phyloP scores from a whole-genome alignment of 1,140 invertebrate genomes.

The Drosophila aff. region DNA sequence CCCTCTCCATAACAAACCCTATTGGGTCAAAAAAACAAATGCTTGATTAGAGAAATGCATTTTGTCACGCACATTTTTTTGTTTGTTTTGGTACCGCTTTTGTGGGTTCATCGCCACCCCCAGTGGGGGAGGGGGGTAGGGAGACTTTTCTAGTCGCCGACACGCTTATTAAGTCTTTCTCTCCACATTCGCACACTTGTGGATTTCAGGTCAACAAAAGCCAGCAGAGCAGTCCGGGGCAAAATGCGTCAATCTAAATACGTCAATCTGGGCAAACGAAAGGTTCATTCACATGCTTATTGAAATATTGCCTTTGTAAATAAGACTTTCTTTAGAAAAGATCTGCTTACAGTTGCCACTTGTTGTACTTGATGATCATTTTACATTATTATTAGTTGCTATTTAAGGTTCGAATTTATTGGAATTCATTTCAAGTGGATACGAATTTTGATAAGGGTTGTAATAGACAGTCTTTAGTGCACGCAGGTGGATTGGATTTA shows the following conservation, averaged over 20 bases:
- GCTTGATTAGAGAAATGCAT: slow-evolving; percentile 66
- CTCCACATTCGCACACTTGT: slow-evolving; percentile 58
- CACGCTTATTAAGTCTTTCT: slow-evolving; percentile 52
- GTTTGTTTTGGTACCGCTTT: slow-evolving; percentile 32
- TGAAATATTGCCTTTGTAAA: slow-evolving; percentile 10
- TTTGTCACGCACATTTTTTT: slow-evolving; percentile 68
- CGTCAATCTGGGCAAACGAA: slow-evolving; percentile 11
- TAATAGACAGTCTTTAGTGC: not conserved
- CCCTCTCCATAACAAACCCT: slow-evolving; percentile 1
- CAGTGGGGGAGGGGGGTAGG: not conserved
- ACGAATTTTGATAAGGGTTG: too few relatives aligned
- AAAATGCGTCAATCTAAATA: slow-evolving; percentile 34
- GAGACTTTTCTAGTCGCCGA: slow-evolving; percentile 25
- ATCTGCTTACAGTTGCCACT: not conserved
- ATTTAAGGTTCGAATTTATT: too few relatives aligned
- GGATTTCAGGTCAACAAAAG: slow-evolving; percentile 39
- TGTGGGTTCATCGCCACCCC: slow-evolving; percentile 25
- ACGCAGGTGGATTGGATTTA: too few relatives aligned
- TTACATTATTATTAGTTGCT: not conserved
- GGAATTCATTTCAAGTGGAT: not conserved
- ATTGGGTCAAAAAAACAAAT: slow-evolving; percentile 53
- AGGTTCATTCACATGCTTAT: slow-evolving; percentile 20
- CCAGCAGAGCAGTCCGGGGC: not conserved
- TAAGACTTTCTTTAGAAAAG: not conserved
- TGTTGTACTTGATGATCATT: too few relatives aligned